Evolutionary conservation across 2,888 invertebrate genomes (phyloP), one percentile per base, ranked within the genome.

Genomic region (Timema cristinae): DNA sequence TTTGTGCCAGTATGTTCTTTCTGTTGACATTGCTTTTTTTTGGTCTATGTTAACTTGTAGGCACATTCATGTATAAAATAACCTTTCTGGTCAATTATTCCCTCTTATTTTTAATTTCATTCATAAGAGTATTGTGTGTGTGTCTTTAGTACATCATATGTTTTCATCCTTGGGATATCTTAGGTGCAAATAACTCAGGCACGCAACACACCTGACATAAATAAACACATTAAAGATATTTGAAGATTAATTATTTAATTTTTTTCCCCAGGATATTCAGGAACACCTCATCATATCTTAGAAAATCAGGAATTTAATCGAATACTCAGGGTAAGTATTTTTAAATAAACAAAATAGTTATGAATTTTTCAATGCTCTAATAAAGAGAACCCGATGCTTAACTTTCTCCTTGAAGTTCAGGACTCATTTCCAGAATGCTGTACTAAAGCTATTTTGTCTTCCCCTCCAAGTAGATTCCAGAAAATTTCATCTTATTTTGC

Each of bases 271-370:
- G 78, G 79, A 56, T 79, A 77, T 76, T 76, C 77, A 73, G 79
- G 78, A 70, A 81, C 76, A 79, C 84, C 81, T 69, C 80, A 81
- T 77, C 80, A 82, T 74, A 79, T 80, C 74, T 78, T 81, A 75
- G 80, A 83, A 76, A 82, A 82, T 71, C 78, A 82, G 66, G 84
- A 85, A 78, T 84, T 83, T 77, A 88, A 88, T 79, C 85, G 90
- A 79, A 86, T 88, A 72, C 84, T 87, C 75, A 86, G 92, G 83
- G 92, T 92, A 81, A 86, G 87, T 82, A 49, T 50, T 61, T 47
- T 47, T n/a, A 15, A n/a, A 32, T 66, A n/a, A 66, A 66, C 66
- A 66, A 11, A 47, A 13, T 11, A 9, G 32, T 67, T 67, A 51
- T 67, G 4, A 32, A 32, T 32, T 32, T 32, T 32, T 32, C 32